Percentiles rank a stretch among this genome's conserved stretches.
phyloP scores from a whole-genome alignment of 1,140 invertebrate species.

The Rhagoletis pomonella region DNA sequence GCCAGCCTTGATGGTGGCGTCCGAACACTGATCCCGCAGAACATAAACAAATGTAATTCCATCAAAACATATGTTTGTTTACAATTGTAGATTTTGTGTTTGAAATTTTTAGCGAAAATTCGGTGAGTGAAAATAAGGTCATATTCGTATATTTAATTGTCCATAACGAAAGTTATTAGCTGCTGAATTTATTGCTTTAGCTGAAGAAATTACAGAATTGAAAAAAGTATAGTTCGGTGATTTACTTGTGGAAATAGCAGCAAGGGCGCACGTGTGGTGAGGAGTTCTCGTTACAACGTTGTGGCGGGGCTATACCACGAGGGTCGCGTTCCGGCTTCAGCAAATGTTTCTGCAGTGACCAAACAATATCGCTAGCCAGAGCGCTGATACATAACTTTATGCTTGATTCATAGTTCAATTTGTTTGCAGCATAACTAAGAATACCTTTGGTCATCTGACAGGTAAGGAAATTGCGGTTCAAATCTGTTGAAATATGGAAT shows the following conservation, averaged over 20 bases:
- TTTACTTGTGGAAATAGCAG: not conserved
- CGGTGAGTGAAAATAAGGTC: too few species aligned
- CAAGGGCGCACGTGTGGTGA: not conserved
- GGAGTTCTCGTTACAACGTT: not conserved
- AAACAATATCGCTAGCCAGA: constrained; percentile 64
- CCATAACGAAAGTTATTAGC: too few species aligned
- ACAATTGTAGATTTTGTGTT: too few species aligned
- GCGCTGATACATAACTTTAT: constrained; percentile 66
- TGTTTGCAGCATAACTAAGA: constrained; percentile 64
- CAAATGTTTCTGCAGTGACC: constrained; percentile 63
- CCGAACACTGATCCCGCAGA: too few species aligned
- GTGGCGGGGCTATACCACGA: constrained; percentile 60
- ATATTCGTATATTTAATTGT: too few species aligned
- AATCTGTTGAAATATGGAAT: constrained; percentile 39
- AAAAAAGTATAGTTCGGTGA: not conserved
- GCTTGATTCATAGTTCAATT: constrained; percentile 64
- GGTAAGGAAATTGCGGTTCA: constrained; percentile 62
- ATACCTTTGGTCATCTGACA: constrained; percentile 65
- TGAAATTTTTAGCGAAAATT: too few species aligned
- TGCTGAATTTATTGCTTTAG: too few species aligned
- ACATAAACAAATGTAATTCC: too few species aligned
- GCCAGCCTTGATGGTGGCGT: too few species aligned
- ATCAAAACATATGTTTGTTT: too few species aligned
- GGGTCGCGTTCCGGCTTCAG: constrained; percentile 65
- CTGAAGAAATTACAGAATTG: too few species aligned